phyloP scores from a whole-genome alignment of 30 jellyfish, hydroid and myxozoan genomes.

The Hydractinia symbiolongicarpus region DNA sequence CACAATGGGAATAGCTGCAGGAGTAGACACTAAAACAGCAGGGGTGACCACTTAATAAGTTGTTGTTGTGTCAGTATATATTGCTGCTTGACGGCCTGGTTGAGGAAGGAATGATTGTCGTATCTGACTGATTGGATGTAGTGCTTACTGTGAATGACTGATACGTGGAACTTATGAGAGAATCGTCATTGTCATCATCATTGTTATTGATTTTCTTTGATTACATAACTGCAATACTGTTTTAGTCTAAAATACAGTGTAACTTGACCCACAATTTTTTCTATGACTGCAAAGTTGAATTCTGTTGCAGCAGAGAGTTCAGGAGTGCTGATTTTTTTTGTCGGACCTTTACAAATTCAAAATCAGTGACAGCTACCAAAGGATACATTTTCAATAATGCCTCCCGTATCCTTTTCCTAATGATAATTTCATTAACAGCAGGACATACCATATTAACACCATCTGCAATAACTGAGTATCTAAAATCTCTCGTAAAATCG shows the following conservation, averaged over 20 bases:
- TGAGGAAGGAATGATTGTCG: neutral
- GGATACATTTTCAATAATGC: constrained; percentile 18
- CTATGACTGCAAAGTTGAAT: constrained; percentile 33
- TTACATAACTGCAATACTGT: neutral
- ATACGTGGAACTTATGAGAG: neutral
- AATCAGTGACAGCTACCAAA: constrained; percentile 31
- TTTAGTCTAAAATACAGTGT: constrained; percentile 16
- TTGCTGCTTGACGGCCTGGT: neutral
- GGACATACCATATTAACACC: constrained; percentile 8
- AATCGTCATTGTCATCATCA: constrained; percentile 21
- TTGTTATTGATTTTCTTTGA: neutral
- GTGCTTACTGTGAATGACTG: neutral
- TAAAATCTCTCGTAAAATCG: too few relatives aligned
- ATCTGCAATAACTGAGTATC: constrained; percentile 12
- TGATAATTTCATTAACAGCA: constrained; percentile 29
- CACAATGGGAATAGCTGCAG: constrained; percentile 5
- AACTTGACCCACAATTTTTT: constrained; percentile 38
- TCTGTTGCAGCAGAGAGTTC: constrained; percentile 22
- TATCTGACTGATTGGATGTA: too few relatives aligned
- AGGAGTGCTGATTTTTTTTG: constrained; percentile 26
- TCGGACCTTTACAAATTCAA: constrained; percentile 27
- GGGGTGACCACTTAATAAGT: neutral
- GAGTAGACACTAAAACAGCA: neutral
- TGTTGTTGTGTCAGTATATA: constrained; percentile 10
- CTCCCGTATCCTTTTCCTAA: constrained; percentile 20